Evolutionary conservation across 2,888 invertebrate species (phyloP).

Genomic region (Lydus trimaculatus): DNA sequence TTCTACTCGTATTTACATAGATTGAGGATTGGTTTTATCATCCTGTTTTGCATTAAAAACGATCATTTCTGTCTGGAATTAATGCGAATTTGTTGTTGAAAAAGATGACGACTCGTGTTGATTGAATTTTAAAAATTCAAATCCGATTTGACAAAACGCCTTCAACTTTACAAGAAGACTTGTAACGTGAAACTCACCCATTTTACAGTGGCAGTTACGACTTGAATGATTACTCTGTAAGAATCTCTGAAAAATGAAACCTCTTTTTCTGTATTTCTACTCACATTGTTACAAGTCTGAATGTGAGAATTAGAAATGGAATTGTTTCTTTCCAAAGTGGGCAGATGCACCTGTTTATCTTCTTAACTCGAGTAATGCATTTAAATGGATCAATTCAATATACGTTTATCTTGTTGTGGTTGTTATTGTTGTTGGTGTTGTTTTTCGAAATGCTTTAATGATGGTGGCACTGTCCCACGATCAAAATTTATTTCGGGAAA

Average conservation of each 20-base stretch:
- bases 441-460: background rate
- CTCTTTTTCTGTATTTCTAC: background rate
- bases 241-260: background rate
- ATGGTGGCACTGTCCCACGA: background rate
- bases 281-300: background rate
- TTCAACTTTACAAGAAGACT: too few relatives aligned
- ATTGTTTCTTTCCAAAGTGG: background rate
- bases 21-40: constrained; percentile 30
- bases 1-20: constrained; percentile 32
- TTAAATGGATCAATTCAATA: constrained; percentile 9
- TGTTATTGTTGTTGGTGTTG: background rate
- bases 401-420: background rate
- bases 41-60: constrained; percentile 16
- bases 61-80: constrained; percentile 21
- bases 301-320: background rate
- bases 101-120: constrained; percentile 4
- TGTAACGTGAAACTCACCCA: background rate
- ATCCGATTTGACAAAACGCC: too few relatives aligned
- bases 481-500: constrained; percentile 11
- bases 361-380: constrained; percentile 12
- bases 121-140: too few relatives aligned
- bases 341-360: constrained; percentile 5
- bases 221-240: too few relatives aligned
- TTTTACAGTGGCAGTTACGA: too few relatives aligned
- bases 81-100: constrained; percentile 17